Evolutionary conservation across 2,113 vertebrate genomes (phyloP), one percentile per base, ranked within the genome.

Genomic region (Aspidoscelis tigris): DNA sequence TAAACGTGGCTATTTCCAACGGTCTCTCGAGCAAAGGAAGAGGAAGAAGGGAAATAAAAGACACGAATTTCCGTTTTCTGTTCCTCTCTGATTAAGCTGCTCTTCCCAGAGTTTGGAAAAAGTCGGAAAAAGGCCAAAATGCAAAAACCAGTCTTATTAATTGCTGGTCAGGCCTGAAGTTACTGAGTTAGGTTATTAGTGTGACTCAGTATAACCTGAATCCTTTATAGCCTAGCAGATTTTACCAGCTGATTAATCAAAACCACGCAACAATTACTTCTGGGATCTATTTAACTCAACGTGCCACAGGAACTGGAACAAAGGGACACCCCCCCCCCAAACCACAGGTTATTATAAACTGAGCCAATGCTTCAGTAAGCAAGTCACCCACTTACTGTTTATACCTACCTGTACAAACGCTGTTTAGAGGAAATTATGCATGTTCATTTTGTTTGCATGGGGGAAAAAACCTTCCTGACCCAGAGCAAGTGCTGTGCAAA

Each of bases 171-270:
- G 24, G 14, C 11, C 20, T 70, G 4, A 71, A 70, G 22, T 2
- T 53, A 58, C 21, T n/a, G 10, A 53, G 39, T n/a, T 44, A 12
- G 11, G n/a, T 11, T 11, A 76, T 39, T 53, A 11, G 3, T 68
- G 26, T 47, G 4, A 39, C 66, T 50, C 64, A 66, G 24, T 33
- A 16, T 8, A 66, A 53, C 11, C 1, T 43, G 50, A 22, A 22
- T 41, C 47, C 44, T 26, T 82, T 26, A 76, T 50, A 39, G 4
- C 12, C 12, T n/a, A 55, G 82, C 20, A 39, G 20, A 11, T 69
- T 58, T 22, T 58, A 21, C 88, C 81, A 92, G 91, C 92, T 93
- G 0, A 47, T 1, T 50, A 39, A 64, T 12, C 64, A 47, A 72
- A 68, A 6, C 2, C 50, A 39, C 1, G 77, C 8, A 2, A 73